Percentiles rank a stretch among this genome's conserved stretches.
Evolutionary conservation across 2,797 vertebrate species (phyloP).

Genomic region (Malurus splendens): DNA sequence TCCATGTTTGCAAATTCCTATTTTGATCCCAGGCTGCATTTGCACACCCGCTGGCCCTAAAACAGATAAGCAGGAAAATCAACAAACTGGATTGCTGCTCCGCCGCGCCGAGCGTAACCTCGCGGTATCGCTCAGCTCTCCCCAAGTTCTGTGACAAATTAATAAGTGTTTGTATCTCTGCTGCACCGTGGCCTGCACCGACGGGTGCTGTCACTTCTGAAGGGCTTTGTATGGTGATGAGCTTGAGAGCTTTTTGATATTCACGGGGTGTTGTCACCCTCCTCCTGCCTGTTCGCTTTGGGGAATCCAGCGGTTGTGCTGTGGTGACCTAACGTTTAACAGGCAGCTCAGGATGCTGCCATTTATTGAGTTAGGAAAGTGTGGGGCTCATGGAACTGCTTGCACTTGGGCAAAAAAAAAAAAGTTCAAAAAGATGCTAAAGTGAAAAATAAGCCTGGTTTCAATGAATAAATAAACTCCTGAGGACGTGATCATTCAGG

Average conservation of each 20-base stretch:
- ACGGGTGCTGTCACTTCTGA: background rate
- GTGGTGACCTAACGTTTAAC: background rate
- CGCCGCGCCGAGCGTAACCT: background rate
- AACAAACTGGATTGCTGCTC: background rate
- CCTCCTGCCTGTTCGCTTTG: background rate
- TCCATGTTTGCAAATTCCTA: slow-evolving; percentile 34
- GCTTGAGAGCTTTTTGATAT: slow-evolving; percentile 25
- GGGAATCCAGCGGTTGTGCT: background rate
- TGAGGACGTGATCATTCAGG: background rate
- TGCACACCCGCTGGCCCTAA: background rate
- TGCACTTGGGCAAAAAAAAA: background rate
- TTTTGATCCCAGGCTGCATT: slow-evolving; percentile 22
- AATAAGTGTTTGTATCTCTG: background rate
- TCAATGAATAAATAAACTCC: background rate
- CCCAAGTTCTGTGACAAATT: background rate
- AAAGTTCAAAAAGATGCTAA: background rate
- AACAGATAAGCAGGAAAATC: slow-evolving; percentile 14
- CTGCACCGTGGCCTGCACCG: background rate
- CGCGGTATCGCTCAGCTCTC: background rate
- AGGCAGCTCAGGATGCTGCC: background rate
- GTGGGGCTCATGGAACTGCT: background rate
- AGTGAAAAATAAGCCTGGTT: background rate
- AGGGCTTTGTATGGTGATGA: background rate
- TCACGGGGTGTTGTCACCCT: background rate
- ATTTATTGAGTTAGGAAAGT: background rate